These are phyloP conservation scores for Pyrgilauda ruficollis DNA, from an alignment of 2,113 vertebrate species.

Conservation along the genomic window DNA sequence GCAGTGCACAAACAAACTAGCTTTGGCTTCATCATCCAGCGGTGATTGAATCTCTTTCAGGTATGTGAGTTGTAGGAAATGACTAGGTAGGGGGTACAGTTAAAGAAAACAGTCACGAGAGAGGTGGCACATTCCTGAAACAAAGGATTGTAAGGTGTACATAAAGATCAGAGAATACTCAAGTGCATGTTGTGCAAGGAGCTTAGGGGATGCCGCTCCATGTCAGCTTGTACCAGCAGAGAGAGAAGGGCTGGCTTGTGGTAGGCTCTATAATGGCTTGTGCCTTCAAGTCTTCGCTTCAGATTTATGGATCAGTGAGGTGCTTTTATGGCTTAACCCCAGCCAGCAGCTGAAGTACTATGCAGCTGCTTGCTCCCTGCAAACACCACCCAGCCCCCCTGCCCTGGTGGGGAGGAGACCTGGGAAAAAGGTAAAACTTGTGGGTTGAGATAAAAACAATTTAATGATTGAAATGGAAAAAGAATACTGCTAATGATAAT, in stretches of 20 bases:
- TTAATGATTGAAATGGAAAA: background rate
- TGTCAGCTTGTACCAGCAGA: background rate
- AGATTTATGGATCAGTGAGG: background rate
- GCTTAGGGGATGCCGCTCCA: background rate
- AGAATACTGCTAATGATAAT: background rate
- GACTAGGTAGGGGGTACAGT: background rate
- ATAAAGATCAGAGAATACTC: background rate
- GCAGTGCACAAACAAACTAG: background rate
- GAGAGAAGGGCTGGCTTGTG: background rate
- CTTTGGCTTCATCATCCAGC: background rate
- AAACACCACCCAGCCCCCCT: background rate
- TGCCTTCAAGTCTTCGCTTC: background rate
- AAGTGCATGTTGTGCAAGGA: background rate
- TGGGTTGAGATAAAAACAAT: background rate
- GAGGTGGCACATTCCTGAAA: background rate
- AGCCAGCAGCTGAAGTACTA: background rate
- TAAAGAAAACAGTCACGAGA: background rate
- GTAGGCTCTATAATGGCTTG: background rate
- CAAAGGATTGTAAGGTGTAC: background rate
- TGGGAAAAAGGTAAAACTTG: background rate
- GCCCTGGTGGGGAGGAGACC: fast-evolving
- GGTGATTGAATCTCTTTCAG: background rate
- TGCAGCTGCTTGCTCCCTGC: background rate
- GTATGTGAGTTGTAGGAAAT: background rate
- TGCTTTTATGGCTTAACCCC: background rate